Conservation (phyloP, 2,888 invertebrate species). For the Megamerina dolium region DNA sequence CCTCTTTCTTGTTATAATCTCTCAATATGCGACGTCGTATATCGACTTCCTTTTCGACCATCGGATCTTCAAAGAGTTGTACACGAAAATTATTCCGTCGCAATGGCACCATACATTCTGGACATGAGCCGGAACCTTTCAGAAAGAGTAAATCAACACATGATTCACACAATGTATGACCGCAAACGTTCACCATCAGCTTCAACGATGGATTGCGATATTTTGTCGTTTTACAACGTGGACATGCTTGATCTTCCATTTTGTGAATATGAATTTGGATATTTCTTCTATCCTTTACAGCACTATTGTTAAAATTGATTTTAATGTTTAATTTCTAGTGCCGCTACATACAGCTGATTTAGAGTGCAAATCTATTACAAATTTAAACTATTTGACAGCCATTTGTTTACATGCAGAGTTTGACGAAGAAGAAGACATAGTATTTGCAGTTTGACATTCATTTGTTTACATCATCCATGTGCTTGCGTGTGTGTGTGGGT, state of each 20-base stretch:
- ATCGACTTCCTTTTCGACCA: slow-evolving; percentile 96
- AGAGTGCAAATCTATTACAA: too few species aligned
- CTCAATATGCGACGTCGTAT: slow-evolving; percentile 81
- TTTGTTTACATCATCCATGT: too few species aligned
- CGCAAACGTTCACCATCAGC: slow-evolving; percentile 97
- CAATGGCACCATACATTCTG: slow-evolving; percentile 85
- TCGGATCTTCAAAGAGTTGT: slow-evolving; percentile 93
- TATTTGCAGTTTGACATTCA: too few species aligned
- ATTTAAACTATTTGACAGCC: too few species aligned
- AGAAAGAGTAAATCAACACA: slow-evolving; percentile 94
- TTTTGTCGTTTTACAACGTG: slow-evolving; percentile 94
- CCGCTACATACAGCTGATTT: too few species aligned
- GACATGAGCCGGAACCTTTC: slow-evolving; percentile 94
- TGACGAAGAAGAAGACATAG: too few species aligned
- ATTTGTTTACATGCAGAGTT: too few species aligned
- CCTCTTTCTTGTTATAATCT: slow-evolving; percentile 92
- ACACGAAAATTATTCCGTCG: slow-evolving; percentile 85
- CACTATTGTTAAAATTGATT: too few species aligned
- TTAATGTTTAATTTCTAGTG: too few species aligned
- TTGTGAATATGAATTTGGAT: too few species aligned
- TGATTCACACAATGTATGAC: slow-evolving; percentile 94
- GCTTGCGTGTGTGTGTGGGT: too few species aligned
- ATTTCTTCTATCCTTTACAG: too few species aligned
- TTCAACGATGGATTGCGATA: slow-evolving; percentile 94
- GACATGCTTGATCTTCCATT: slow-evolving; percentile 56